A percentile compares a stretch with the other conserved stretches of the same genome.
phyloP scores from a whole-genome alignment of 2,113 vertebrate genomes.

The Xiphias gladius region DNA sequence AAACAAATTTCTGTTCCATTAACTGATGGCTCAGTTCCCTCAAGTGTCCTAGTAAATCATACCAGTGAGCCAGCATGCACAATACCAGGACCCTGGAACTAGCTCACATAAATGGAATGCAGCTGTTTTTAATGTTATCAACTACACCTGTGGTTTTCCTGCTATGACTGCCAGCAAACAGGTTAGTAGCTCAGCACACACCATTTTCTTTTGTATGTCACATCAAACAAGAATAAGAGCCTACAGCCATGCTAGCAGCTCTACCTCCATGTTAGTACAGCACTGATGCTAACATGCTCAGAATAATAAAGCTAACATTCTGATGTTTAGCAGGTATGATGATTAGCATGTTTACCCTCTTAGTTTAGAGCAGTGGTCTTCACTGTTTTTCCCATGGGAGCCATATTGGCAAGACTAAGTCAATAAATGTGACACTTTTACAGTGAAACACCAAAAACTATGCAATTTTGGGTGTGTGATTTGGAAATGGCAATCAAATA shows the following conservation, averaged over 20 bases:
- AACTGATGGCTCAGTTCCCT: background rate
- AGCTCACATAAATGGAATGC: constrained; percentile 20
- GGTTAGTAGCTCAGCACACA: background rate
- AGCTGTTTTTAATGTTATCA: constrained; percentile 5
- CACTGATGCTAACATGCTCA: background rate
- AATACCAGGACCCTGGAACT: background rate
- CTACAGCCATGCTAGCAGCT: background rate
- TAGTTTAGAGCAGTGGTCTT: too few species aligned
- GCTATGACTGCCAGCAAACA: background rate
- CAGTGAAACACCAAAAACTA: too few species aligned
- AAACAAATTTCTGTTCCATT: background rate
- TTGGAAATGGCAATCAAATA: too few species aligned
- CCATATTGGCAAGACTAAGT: too few species aligned
- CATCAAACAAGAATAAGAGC: background rate
- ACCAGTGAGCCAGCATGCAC: background rate
- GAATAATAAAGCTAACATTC: background rate
- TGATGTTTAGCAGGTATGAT: background rate
- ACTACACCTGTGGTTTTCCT: background rate
- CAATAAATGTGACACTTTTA: too few species aligned
- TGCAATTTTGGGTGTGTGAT: too few species aligned
- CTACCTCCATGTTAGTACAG: background rate
- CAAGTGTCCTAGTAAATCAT: background rate
- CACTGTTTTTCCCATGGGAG: too few species aligned
- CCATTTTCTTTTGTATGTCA: background rate
- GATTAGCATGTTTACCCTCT: too few species aligned